phyloP scores from a whole-genome alignment of 2,888 invertebrate species.

The Pyralis farinalis region DNA sequence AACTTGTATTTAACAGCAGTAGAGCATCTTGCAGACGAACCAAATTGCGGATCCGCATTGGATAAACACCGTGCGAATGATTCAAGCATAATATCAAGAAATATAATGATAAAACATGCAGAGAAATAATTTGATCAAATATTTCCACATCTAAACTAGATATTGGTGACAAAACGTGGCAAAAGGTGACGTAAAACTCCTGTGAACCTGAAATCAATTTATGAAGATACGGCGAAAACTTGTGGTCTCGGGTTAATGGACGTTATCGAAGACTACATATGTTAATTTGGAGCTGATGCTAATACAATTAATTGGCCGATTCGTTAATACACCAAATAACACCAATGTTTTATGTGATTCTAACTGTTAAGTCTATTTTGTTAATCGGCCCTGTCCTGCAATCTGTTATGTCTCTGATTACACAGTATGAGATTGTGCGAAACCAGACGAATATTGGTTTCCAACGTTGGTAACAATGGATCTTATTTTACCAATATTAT shows the following conservation, averaged over 20 bases:
- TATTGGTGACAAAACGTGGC: slow-evolving; percentile 2
- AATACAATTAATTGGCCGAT: slow-evolving; percentile 54
- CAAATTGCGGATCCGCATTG: slow-evolving; percentile 31
- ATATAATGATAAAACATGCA: slow-evolving; percentile 23
- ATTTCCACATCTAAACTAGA: not conserved
- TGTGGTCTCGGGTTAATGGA: slow-evolving; percentile 79
- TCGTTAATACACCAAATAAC: slow-evolving; percentile 67
- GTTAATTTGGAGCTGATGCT: slow-evolving; percentile 70
- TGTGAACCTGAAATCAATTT: slow-evolving; percentile 65
- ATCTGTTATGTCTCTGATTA: slow-evolving; percentile 33
- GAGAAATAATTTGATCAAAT: not conserved
- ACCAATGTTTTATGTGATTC: slow-evolving; percentile 55
- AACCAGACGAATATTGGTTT: slow-evolving; percentile 66
- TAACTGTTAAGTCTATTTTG: slow-evolving; percentile 42
- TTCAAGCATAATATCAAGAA: slow-evolving; percentile 36
- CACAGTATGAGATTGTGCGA: slow-evolving; percentile 30
- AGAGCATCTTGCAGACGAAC: slow-evolving; percentile 48
- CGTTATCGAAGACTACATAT: slow-evolving; percentile 66
- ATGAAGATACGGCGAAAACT: slow-evolving; percentile 63
- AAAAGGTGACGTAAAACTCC: slow-evolving; percentile 48
- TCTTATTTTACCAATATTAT: slow-evolving; percentile 19
- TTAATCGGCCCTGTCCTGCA: slow-evolving; percentile 64
- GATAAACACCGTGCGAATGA: slow-evolving; percentile 59
- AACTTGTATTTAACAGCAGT: slow-evolving; percentile 29
- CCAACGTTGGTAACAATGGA: slow-evolving; percentile 27